Evolutionary conservation across 2,888 invertebrate species (phyloP).

Genomic region (Tinea trinotella): DNA sequence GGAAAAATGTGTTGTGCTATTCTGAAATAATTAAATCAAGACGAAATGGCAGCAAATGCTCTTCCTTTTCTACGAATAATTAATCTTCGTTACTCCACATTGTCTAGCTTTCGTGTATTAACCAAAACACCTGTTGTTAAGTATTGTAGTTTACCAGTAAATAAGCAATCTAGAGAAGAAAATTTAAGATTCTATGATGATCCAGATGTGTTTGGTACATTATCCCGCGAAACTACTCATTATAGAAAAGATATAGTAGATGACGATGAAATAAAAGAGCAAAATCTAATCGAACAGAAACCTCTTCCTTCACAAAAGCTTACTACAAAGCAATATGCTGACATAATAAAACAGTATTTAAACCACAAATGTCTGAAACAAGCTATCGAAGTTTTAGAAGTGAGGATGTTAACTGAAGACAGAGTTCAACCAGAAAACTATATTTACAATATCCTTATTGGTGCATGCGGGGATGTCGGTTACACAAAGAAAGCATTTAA

Average conservation of each 20-base stretch:
- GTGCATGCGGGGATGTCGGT: slow-evolving; percentile 86
- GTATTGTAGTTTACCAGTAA: neutral
- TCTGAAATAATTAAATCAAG: no score
- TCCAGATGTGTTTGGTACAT: slow-evolving; percentile 73
- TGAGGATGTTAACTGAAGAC: slow-evolving; percentile 83
- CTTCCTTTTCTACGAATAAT: neutral
- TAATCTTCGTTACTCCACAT: neutral
- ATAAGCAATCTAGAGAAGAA: slow-evolving; percentile 25
- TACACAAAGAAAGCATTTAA: slow-evolving; percentile 89
- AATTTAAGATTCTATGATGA: slow-evolving; percentile 50
- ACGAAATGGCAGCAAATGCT: neutral
- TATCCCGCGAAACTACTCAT: slow-evolving; percentile 33
- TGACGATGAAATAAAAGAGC: slow-evolving; percentile 74
- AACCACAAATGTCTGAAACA: slow-evolving; percentile 77
- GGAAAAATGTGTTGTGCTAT: no score
- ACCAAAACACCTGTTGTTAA: slow-evolving; percentile 29
- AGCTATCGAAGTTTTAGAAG: slow-evolving; percentile 84
- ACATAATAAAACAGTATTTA: slow-evolving; percentile 78
- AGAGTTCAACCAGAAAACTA: slow-evolving; percentile 83
- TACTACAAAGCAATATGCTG: slow-evolving; percentile 77
- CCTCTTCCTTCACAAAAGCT: slow-evolving; percentile 66
- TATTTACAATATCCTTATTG: slow-evolving; percentile 87
- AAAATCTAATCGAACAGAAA: slow-evolving; percentile 66
- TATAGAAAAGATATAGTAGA: slow-evolving; percentile 45
- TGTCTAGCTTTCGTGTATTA: neutral